Evolutionary conservation across 1,140 invertebrate genomes (phyloP).

Genomic region (Zaprionus ghesquierei): DNA sequence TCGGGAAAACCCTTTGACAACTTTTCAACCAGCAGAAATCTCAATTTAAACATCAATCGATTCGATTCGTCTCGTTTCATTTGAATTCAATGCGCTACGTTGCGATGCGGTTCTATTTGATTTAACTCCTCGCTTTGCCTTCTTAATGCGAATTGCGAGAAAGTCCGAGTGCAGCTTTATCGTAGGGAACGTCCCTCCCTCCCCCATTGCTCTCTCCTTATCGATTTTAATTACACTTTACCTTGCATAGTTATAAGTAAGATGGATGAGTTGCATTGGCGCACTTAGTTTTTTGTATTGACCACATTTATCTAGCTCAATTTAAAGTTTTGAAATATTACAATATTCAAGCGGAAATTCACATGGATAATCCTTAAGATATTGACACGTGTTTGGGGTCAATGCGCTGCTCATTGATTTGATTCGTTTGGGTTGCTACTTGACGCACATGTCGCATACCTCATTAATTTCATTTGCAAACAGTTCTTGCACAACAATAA

Average conservation of each 20-base stretch:
- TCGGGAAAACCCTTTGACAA: background rate
- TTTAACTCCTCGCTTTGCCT: background rate
- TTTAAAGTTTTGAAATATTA: too few relatives aligned
- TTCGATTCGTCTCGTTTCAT: background rate
- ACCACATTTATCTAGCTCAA: too few relatives aligned
- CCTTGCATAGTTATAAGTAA: background rate
- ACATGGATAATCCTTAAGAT: too few relatives aligned
- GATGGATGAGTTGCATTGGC: background rate
- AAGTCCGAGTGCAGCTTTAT: background rate
- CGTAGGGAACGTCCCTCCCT: background rate
- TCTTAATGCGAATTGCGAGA: background rate
- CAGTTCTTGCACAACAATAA: background rate
- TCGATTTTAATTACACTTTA: background rate
- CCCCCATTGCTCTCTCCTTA: background rate
- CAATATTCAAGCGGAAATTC: too few relatives aligned
- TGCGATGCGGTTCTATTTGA: background rate
- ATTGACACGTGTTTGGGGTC: too few relatives aligned
- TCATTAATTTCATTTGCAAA: conserved; percentile 8
- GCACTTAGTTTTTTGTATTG: too few relatives aligned
- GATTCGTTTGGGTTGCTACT: background rate
- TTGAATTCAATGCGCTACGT: background rate
- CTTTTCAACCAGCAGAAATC: conserved; percentile 1
- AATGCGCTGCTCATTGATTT: background rate
- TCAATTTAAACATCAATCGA: background rate
- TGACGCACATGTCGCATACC: background rate